Evolutionary conservation across 2,113 vertebrate genomes (phyloP).

Genomic region (Nannospalax galili): DNA sequence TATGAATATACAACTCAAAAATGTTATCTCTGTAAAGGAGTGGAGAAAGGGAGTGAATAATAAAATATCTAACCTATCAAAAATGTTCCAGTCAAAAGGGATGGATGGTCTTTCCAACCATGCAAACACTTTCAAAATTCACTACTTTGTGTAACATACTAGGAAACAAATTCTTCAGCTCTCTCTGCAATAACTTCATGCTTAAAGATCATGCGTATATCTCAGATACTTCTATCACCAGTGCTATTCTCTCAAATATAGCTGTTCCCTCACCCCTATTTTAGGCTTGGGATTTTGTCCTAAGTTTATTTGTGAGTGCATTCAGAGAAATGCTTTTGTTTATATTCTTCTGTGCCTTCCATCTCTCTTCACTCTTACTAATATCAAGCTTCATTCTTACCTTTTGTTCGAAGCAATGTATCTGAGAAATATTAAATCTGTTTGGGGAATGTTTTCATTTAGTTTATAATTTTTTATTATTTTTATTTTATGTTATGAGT

Average conservation of each 20-base stretch:
- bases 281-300: background rate
- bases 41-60: background rate
- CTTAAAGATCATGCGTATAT: background rate
- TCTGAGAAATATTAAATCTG: no score
- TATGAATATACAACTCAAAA: background rate
- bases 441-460: no score
- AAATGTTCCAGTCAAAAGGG: background rate
- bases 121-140: background rate
- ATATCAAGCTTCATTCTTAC: background rate
- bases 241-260: background rate
- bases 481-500: no score
- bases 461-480: no score
- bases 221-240: background rate
- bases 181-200: background rate
- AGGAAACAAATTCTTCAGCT: background rate
- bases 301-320: background rate
- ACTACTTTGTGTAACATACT: background rate
- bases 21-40: background rate
- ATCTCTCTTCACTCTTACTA: background rate
- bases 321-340: background rate
- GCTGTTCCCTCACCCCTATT: background rate
- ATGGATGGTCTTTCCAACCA: background rate
- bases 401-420: no score
- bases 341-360: background rate
- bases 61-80: background rate